Conservation (phyloP, 1,140 invertebrate genomes). For the Drosophila kohkoa region DNA sequence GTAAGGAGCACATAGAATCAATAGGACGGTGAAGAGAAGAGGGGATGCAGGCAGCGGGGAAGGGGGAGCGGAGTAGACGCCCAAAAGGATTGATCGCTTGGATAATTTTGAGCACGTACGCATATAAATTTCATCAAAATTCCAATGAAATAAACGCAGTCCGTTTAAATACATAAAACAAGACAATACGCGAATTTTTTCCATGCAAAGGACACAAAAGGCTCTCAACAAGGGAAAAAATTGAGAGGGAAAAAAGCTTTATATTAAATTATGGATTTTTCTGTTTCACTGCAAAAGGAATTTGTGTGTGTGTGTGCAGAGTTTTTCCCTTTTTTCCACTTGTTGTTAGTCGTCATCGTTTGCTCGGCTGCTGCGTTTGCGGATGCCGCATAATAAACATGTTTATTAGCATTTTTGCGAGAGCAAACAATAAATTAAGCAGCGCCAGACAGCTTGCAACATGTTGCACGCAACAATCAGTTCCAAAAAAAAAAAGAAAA, state of each 20-base stretch:
- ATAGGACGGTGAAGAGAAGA: not conserved
- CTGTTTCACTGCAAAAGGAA: constrained; percentile 33
- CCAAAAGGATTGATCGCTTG: constrained; percentile 79
- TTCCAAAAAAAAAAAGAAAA: constrained; percentile 43
- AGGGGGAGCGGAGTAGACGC: constrained; percentile 3
- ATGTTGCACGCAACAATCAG: constrained; percentile 78
- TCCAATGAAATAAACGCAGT: constrained; percentile 66
- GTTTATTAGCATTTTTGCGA: constrained; percentile 76
- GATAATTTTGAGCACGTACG: constrained; percentile 83
- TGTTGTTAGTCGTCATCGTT: constrained; percentile 20
- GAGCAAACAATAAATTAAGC: constrained; percentile 63
- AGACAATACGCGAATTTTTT: constrained; percentile 47
- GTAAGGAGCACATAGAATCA: constrained; percentile 42
- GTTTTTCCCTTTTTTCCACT: constrained; percentile 55
- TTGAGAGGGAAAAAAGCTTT: constrained; percentile 30
- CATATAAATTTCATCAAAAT: constrained; percentile 83
- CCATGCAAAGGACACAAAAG: constrained; percentile 46
- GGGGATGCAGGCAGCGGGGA: not conserved
- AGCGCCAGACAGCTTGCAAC: constrained; percentile 60
- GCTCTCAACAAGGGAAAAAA: not conserved
- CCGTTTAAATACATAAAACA: constrained; percentile 58
- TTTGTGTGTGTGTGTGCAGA: constrained; percentile 52
- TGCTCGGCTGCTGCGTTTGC: not conserved
- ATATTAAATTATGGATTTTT: constrained; percentile 76
- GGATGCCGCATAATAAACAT: constrained; percentile 77